Conservation (phyloP, 2,113 vertebrate species). For the Loxodonta africana region DNA sequence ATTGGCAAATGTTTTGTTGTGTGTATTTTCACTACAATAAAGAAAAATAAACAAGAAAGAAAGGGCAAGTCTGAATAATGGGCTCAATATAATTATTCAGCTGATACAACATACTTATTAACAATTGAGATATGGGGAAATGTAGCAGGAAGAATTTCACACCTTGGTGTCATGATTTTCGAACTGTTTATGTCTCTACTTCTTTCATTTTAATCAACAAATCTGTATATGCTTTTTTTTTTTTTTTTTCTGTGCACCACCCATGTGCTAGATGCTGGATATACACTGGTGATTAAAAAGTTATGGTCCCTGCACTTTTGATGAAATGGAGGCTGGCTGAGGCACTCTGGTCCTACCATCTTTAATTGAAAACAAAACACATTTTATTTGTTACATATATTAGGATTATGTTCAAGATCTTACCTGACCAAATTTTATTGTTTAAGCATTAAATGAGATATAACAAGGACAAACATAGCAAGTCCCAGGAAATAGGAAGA, state of each 20-base stretch:
- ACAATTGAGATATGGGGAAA: neutral
- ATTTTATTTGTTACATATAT: neutral
- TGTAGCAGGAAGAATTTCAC: neutral
- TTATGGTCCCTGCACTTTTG: neutral
- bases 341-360: neutral
- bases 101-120: neutral
- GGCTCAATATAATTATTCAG: neutral
- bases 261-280: neutral
- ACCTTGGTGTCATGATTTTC: neutral
- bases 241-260: neutral
- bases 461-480: neutral
- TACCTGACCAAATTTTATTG: conserved; percentile 1
- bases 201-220: conserved; percentile 2
- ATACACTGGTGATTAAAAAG: neutral
- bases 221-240: neutral
- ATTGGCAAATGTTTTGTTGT: too few relatives aligned
- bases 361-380: neutral
- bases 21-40: too few relatives aligned
- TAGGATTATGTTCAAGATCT: neutral
- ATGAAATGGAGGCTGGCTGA: neutral
- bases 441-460: neutral
- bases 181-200: neutral
- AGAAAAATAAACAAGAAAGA: neutral
- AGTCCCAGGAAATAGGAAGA: neutral
- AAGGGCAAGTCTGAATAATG: neutral